A percentile compares a stretch with the other conserved stretches of the same genome.
Evolutionary conservation across 1,140 invertebrate species (phyloP).

Genomic region (Gonioctena quinquepunctata): DNA sequence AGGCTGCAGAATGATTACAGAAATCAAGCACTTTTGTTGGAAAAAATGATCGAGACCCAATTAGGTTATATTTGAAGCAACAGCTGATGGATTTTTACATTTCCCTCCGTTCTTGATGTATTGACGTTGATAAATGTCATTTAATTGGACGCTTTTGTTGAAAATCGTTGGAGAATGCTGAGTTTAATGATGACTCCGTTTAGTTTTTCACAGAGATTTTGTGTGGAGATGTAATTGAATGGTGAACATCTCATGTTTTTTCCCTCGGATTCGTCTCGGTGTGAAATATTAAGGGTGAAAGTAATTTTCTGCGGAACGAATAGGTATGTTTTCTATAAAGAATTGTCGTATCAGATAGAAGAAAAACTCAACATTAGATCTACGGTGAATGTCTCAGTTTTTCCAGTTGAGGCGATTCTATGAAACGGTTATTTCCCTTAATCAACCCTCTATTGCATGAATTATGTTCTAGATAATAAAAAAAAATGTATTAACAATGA

Average conservation of each 20-base stretch:
- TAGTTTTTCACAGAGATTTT: not conserved
- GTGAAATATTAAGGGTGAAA: too few relatives aligned
- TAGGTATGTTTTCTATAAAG: too few relatives aligned
- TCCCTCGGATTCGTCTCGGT: too few relatives aligned
- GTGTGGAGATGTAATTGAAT: not conserved
- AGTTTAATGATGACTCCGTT: slow-evolving; percentile 12
- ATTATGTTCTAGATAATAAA: too few relatives aligned
- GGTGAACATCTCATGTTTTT: not conserved
- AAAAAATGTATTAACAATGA: too few relatives aligned
- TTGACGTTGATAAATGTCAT: slow-evolving; percentile 16
- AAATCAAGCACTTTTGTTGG: slow-evolving; percentile 16
- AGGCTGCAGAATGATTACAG: not conserved
- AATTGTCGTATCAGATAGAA: too few relatives aligned
- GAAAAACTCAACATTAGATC: too few relatives aligned
- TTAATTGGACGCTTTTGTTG: slow-evolving; percentile 7
- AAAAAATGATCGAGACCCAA: slow-evolving; percentile 14
- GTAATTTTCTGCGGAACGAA: too few relatives aligned
- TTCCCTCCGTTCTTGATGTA: not conserved
- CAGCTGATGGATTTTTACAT: slow-evolving; percentile 13
- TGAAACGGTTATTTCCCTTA: too few relatives aligned
- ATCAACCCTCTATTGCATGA: too few relatives aligned
- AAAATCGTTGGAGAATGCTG: slow-evolving; percentile 8
- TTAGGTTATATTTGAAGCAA: slow-evolving; percentile 16
- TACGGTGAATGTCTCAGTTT: too few relatives aligned
- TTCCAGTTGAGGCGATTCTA: too few relatives aligned